These are phyloP conservation scores for Caerostris darwini DNA, from an alignment of 1,140 invertebrate species.

Conservation along the genomic window DNA sequence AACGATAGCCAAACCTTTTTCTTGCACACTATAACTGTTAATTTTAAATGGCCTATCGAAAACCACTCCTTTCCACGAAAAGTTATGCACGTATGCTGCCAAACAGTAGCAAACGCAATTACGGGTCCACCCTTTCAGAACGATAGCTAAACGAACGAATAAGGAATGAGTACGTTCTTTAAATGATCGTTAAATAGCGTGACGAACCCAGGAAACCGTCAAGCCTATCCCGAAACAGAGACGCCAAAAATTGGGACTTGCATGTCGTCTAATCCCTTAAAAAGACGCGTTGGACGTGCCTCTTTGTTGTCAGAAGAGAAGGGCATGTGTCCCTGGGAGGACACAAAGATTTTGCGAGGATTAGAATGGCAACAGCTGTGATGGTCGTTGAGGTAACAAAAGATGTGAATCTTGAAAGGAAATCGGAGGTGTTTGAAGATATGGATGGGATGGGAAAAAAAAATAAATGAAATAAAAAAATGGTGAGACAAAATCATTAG, in stretches of 20 bases:
- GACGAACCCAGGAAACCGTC: constrained; percentile 39
- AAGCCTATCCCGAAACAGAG: neutral
- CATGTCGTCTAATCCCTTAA: neutral
- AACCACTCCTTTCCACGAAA: neutral
- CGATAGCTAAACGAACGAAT: neutral
- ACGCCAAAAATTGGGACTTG: neutral
- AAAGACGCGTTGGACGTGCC: constrained; percentile 1
- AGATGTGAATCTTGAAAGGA: neutral
- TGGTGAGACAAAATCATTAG: no score
- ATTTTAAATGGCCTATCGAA: neutral
- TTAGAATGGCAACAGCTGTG: neutral
- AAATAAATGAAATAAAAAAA: no score
- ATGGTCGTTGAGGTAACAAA: neutral
- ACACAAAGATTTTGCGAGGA: neutral
- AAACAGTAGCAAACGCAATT: neutral
- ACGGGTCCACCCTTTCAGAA: neutral
- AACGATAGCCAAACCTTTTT: neutral
- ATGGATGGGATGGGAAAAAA: neutral
- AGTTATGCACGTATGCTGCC: neutral
- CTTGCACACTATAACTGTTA: neutral
- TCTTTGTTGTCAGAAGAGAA: constrained; percentile 21
- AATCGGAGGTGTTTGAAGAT: neutral
- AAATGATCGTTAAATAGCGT: constrained; percentile 63
- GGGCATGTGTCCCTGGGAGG: neutral
- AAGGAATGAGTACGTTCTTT: neutral